phyloP scores from a whole-genome alignment of 92 coral and sea anemone species.

The Porites lobata region DNA sequence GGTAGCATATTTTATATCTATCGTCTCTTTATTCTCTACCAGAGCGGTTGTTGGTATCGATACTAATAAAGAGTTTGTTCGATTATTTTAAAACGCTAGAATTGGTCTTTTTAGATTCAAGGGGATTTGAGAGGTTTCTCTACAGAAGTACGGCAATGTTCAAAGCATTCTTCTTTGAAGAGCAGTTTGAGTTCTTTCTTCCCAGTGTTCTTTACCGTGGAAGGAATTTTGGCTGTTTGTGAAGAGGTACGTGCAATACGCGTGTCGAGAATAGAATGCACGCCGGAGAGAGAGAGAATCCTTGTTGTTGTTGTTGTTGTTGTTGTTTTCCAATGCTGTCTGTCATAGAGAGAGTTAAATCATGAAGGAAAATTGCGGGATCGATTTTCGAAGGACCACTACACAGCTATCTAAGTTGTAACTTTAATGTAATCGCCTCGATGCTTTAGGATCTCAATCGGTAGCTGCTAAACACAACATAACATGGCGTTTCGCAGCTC shows the following conservation, averaged over 20 bases:
- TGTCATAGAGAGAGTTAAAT: no score
- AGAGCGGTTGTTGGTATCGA: not conserved
- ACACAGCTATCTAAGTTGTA: no score
- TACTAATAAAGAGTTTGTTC: not conserved
- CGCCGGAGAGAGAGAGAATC: no score
- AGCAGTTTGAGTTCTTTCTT: not conserved
- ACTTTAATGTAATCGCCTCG: no score
- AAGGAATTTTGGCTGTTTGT: constrained; percentile 29
- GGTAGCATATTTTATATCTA: not conserved
- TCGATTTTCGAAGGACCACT: no score
- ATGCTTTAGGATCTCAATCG: no score
- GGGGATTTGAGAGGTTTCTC: constrained; percentile 7
- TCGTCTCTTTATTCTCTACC: not conserved
- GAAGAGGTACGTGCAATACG: constrained; percentile 33
- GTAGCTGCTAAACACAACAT: no score
- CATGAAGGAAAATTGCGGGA: no score
- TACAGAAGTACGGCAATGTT: constrained; percentile 18
- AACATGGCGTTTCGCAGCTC: no score
- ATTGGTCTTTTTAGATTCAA: constrained; percentile 1
- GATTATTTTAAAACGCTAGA: not conserved
- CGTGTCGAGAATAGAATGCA: not conserved
- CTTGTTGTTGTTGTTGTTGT: no score
- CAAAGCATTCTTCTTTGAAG: constrained; percentile 6
- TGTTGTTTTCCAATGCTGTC: no score
- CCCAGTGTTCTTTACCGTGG: not conserved